Evolutionary conservation across 2,113 vertebrate species (phyloP).

Genomic region (Chionomys nivalis): DNA sequence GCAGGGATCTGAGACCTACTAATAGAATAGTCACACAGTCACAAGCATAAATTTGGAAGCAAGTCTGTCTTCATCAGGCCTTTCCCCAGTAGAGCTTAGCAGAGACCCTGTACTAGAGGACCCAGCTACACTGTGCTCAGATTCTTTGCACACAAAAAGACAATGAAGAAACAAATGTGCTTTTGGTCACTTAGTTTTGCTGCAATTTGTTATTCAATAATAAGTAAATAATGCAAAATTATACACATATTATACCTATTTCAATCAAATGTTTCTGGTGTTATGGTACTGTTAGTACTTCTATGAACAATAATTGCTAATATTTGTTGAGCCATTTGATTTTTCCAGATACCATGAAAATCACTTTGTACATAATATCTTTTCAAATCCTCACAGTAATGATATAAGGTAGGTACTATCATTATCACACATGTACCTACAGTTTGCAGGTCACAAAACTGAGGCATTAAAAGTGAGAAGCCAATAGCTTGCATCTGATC

Average conservation of each 20-base stretch:
- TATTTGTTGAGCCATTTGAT: neutral
- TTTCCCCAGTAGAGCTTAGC: neutral
- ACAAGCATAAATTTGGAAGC: neutral
- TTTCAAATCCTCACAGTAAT: conserved; percentile 33
- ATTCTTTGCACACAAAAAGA: conserved; percentile 21
- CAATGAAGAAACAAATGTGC: conserved; percentile 1
- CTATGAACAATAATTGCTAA: neutral
- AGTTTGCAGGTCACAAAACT: conserved; percentile 39
- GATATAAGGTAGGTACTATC: neutral
- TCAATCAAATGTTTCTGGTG: neutral
- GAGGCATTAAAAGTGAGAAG: neutral
- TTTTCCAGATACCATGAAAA: neutral
- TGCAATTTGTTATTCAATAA: neutral
- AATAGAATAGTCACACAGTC: neutral
- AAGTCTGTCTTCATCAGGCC: neutral
- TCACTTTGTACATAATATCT: neutral
- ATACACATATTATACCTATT: neutral
- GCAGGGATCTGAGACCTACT: neutral
- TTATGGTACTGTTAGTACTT: neutral
- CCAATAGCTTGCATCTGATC: neutral
- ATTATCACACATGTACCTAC: conserved; percentile 14
- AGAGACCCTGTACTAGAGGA: neutral
- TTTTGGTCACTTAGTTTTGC: neutral
- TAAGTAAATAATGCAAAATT: neutral
- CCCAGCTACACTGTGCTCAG: neutral